Evolutionary conservation across 2,113 vertebrate genomes (phyloP).

Genomic region (Ophiodon elongatus): DNA sequence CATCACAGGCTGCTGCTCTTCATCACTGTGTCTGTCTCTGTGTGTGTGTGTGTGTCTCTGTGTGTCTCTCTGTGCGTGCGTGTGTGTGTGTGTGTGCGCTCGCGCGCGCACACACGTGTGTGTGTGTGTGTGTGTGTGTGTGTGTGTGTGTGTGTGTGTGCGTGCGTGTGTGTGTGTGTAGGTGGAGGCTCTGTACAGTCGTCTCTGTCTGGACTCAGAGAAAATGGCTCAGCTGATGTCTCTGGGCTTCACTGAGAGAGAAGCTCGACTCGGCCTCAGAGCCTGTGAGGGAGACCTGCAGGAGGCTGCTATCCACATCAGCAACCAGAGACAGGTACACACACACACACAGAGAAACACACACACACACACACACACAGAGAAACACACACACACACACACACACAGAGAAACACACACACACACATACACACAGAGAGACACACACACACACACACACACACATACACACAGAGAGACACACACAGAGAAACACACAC

Average conservation of each 20-base stretch:
- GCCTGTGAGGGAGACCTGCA: slow-evolving; percentile 91
- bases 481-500: too few relatives aligned
- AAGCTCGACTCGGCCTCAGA: slow-evolving; percentile 92
- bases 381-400: not conserved
- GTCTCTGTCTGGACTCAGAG: slow-evolving; percentile 87
- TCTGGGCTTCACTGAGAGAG: slow-evolving; percentile 92
- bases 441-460: too few relatives aligned
- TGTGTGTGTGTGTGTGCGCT: too few relatives aligned
- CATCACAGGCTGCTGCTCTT: not conserved
- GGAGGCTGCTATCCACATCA: slow-evolving; percentile 89
- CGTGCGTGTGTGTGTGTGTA: slow-evolving; percentile 57
- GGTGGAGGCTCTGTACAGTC: slow-evolving; percentile 87
- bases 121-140: not conserved
- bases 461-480: too few relatives aligned
- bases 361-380: slow-evolving; percentile 6
- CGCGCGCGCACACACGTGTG: too few relatives aligned
- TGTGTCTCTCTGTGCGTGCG: too few relatives aligned
- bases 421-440: too few relatives aligned
- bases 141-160: not conserved
- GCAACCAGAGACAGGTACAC: slow-evolving; percentile 88
- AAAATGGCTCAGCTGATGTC: slow-evolving; percentile 88
- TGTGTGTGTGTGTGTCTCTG: slow-evolving; percentile 1
- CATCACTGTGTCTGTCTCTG: not conserved
- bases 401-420: too few relatives aligned
- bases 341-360: slow-evolving; percentile 3